Evolutionary conservation across 2,113 vertebrate genomes (phyloP).

Genomic region (Pedetes capensis): DNA sequence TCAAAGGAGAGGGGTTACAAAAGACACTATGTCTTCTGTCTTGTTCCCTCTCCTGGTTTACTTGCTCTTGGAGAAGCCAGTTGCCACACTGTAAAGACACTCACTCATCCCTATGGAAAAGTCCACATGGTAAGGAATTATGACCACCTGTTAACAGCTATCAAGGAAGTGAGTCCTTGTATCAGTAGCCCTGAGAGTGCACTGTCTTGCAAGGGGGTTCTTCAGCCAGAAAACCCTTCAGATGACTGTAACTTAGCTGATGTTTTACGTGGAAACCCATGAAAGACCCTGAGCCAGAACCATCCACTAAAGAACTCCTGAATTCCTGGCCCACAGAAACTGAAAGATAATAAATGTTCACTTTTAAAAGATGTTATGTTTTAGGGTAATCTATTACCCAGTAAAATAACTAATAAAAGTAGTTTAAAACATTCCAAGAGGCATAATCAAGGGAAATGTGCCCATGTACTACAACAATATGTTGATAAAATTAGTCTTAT

Average conservation of each 20-base stretch:
- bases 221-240: background rate
- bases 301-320: background rate
- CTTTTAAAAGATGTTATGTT: background rate
- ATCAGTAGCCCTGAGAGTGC: background rate
- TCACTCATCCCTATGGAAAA: background rate
- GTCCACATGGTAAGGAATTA: background rate
- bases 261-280: background rate
- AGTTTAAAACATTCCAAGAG: background rate
- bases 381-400: background rate
- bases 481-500: background rate
- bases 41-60: background rate
- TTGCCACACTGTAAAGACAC: background rate
- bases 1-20: background rate
- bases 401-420: background rate
- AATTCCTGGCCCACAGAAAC: background rate
- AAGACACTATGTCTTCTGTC: background rate
- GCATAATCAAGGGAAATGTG: background rate
- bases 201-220: background rate
- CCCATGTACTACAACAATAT: background rate
- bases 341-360: background rate
- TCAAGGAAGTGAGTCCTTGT: background rate
- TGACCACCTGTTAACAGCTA: background rate
- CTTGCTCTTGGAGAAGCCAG: background rate
- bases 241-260: background rate
- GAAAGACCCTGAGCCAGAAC: background rate